Evolutionary conservation across 1,140 invertebrate species (phyloP), one percentile per base, ranked within the genome.

Genomic region (Drosophila baimaii): DNA sequence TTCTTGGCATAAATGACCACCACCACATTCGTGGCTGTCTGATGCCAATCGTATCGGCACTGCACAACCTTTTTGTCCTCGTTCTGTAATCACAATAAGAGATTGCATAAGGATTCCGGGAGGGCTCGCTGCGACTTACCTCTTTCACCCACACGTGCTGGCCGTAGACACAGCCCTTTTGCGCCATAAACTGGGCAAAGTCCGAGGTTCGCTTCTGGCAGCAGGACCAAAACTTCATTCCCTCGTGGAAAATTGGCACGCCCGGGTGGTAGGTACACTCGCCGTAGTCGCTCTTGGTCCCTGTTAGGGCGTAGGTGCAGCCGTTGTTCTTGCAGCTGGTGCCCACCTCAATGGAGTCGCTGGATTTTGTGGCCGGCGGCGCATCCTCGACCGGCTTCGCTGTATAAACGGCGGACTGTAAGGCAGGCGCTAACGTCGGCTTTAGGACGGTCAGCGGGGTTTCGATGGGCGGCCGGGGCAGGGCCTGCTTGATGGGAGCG

Each of bases 171-270:
- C 99, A 99, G 0, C 96, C 96, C 44, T 94, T 94, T 93, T 99
- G 98, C 47, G 96, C 95, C 29, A 99, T 93, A 91, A 99, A 99
- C 13, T 94, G 94, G 59, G 96, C 94, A 92, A 99, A 99, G 91
- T 99, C 98, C 12, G 97, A 96, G 2, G 98, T 99, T 84, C 96
- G 96, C 82, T 96, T 97, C 76, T 96, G 94, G 90, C 98, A 99
- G 90, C 99, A 99, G 0, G 97, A 97, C 98, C 98, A 99, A 92
- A 95, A 99, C 92, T 99, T 99, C 91, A 99, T 93, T 0, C 98
- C 99, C 94, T 99, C 99, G 91, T 99, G 99, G 92, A 99, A 99
- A 44, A 99, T 94, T 3, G 98, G 97, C 17, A 94, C 93, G 1
- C 98, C 99, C 21, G 97, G 95, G 93, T 99, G 99, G 93, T 97